Evolutionary conservation across 2,888 invertebrate species (phyloP), one percentile per base, ranked within the genome.

Genomic region (Hyposoter didymator): DNA sequence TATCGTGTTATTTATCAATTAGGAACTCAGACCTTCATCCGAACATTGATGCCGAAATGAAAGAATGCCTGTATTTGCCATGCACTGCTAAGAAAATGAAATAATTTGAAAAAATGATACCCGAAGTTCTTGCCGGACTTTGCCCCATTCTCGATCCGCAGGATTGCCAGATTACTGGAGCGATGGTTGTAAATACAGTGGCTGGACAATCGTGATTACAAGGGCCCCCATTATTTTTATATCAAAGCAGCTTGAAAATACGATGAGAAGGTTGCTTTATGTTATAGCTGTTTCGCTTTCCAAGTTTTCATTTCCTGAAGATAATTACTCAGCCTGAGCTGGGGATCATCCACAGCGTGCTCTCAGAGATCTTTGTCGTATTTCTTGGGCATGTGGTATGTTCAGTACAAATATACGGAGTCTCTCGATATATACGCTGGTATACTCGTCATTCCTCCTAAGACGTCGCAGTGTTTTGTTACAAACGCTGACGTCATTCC

Each of bases 321-420:
- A 59, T 62, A 45, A 74, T 75, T 62, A 52, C 32, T 64, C 14
- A 32, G 32, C 59, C 19, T 64, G n/a, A 45, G 45, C 49, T 59
- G 22, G 49, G 12, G 19, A 32, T 22, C 19, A 64, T 43, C 70
- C 32, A 73, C 32, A 43, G 74, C 28, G 52, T 70, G 17, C 69
- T 80, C 69, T 80, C 49, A 64, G 19, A 17, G 39, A 55, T 49
- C 64, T 84, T 70, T 28, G 59, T 73, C 75, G 75, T 84, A 75
- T 72, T 80, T 80, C 64, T 55, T 52, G 70, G 52, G 39, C 22
- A 64, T 52, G 43, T 64, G 22, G 67, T 70, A 43, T 32, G 35
- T 45, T 28, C 5, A 59, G 12, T 52, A 39, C 74, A 75, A 28
- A 52, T 19, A 19, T 52, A 4, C 32, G 14, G 17, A 17, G 43